These are phyloP conservation scores for Zingel zingel DNA, from an alignment of 2,113 vertebrate genomes.

Conservation along the genomic window DNA sequence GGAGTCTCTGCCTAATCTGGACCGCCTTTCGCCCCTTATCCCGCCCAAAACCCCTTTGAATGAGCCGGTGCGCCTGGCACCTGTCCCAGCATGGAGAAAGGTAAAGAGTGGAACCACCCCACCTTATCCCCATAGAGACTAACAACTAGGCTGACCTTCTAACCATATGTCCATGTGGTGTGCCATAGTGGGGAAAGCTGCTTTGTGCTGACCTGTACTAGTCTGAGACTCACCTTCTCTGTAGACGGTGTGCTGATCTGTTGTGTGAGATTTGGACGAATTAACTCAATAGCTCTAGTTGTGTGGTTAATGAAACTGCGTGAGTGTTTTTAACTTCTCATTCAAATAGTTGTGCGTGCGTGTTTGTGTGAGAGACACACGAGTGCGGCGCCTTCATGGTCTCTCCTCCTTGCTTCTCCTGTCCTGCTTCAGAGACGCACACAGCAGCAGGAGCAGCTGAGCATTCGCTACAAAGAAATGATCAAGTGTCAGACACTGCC, in stretches of 20 bases:
- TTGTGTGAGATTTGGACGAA: slow-evolving; percentile 14
- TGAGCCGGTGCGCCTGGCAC: slow-evolving; percentile 86
- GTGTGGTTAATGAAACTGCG: slow-evolving; percentile 12
- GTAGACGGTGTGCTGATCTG: slow-evolving; percentile 10
- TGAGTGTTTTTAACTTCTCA: neutral
- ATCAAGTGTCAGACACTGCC: slow-evolving; percentile 82
- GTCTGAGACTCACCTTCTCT: neutral
- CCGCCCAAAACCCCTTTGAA: slow-evolving; percentile 82
- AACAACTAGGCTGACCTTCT: slow-evolving; percentile 38
- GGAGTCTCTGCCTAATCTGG: slow-evolving; percentile 89
- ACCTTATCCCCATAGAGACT: slow-evolving; percentile 22
- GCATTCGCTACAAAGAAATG: slow-evolving; percentile 84
- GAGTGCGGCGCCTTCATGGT: slow-evolving; percentile 10
- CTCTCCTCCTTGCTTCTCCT: slow-evolving; percentile 44
- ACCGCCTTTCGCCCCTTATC: slow-evolving; percentile 84
- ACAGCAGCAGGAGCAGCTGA: slow-evolving; percentile 85
- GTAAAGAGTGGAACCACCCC: slow-evolving; percentile 84
- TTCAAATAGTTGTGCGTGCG: slow-evolving; percentile 4
- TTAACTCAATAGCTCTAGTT: slow-evolving; percentile 1
- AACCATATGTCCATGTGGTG: slow-evolving; percentile 22
- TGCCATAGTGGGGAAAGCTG: slow-evolving; percentile 15
- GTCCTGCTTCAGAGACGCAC: slow-evolving; percentile 79
- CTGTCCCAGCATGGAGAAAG: slow-evolving; percentile 96
- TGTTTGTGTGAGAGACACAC: slow-evolving; percentile 5
- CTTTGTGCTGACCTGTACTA: slow-evolving; percentile 27